phyloP scores from a whole-genome alignment of 2,113 vertebrate genomes.

The Ursus arctos region DNA sequence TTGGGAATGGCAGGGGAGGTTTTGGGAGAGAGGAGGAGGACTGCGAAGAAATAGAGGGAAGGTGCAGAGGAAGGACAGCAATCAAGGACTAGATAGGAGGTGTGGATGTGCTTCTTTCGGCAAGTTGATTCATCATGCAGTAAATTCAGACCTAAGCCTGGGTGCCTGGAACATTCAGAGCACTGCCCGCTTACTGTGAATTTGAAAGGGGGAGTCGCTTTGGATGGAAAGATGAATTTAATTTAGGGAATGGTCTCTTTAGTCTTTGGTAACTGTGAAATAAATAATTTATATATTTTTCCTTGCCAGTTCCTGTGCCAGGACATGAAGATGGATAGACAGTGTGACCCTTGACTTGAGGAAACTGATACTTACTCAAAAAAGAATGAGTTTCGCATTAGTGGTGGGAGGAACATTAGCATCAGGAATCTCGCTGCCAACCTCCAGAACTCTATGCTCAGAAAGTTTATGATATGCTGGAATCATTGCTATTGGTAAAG shows the following conservation, averaged over 20 bases:
- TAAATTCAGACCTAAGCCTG: not conserved
- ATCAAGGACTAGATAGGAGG: not conserved
- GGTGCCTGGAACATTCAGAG: not conserved
- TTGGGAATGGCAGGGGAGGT: not conserved
- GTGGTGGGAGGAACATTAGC: too few species aligned
- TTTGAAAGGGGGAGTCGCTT: not conserved
- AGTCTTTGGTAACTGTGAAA: not conserved
- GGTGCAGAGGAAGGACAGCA: not conserved
- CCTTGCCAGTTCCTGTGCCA: not conserved
- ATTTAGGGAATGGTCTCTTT: not conserved
- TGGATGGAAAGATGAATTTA: not conserved
- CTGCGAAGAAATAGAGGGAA: not conserved
- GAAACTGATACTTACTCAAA: not conserved
- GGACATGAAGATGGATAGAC: not conserved
- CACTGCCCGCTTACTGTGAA: not conserved
- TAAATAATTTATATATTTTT: not conserved
- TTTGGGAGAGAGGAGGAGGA: not conserved
- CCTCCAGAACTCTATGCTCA: not conserved
- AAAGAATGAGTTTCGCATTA: not conserved
- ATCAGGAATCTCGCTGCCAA: not conserved
- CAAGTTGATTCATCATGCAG: not conserved
- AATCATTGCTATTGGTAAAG: not conserved
- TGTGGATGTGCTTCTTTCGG: not conserved
- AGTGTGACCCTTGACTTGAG: not conserved
- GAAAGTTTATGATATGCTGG: not conserved